These are phyloP conservation scores for Papilio helenus DNA, from an alignment of 1,140 invertebrate species.

Conservation along the genomic window DNA sequence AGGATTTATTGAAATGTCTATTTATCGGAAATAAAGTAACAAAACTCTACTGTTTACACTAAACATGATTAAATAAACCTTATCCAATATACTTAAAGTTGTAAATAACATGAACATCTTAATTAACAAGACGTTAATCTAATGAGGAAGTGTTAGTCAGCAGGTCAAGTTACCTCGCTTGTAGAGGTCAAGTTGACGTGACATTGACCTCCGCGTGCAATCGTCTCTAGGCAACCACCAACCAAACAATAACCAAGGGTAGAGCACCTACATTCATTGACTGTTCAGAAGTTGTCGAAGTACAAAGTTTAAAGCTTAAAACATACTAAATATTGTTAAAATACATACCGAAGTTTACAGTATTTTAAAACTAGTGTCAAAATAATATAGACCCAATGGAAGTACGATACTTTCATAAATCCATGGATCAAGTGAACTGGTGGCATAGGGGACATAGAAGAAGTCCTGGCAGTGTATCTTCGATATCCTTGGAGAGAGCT, in stretches of 20 bases:
- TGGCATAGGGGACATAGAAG: constrained; percentile 66
- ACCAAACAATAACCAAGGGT: constrained; percentile 58
- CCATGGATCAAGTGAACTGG: constrained; percentile 67
- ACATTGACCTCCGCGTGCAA: constrained; percentile 66
- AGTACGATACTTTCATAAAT: constrained; percentile 51
- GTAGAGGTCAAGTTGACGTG: constrained; percentile 64
- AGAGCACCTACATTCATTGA: constrained; percentile 50
- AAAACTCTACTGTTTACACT: background rate
- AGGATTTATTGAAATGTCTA: background rate
- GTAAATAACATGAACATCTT: background rate
- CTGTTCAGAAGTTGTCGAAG: background rate
- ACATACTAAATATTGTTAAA: background rate
- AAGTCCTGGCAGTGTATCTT: constrained; percentile 50
- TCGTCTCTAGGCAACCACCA: constrained; percentile 56
- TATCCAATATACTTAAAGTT: background rate
- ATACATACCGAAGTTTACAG: background rate
- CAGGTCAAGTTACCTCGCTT: constrained; percentile 59
- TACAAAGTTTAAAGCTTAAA: background rate
- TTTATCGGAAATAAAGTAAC: background rate
- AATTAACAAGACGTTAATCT: background rate
- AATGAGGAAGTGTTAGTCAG: constrained; percentile 39
- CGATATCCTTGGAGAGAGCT: constrained; percentile 57
- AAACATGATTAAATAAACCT: background rate
- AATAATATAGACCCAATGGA: constrained; percentile 45
- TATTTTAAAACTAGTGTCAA: background rate